Conservation (phyloP, 37 sponge, comb jelly and placozoan species). For the Theonella swinhoei region DNA sequence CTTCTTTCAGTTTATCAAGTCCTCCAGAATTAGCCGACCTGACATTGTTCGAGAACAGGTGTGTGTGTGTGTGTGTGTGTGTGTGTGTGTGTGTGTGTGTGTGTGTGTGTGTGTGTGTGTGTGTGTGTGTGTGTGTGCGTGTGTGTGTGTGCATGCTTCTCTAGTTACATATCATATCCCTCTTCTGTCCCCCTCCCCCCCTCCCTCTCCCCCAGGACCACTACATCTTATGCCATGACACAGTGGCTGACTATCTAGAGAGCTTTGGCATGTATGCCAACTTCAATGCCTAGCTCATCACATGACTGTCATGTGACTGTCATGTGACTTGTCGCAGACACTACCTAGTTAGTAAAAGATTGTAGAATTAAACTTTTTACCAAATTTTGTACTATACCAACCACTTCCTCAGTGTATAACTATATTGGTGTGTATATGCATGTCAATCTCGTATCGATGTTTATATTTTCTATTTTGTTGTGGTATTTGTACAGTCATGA, state of each 20-base stretch:
- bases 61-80: background rate
- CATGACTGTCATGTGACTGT: background rate
- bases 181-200: no score
- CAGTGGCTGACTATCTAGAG: conserved; percentile 52
- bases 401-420: background rate
- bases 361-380: no score
- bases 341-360: no score
- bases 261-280: conserved; percentile 38
- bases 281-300: background rate
- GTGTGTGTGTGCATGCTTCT: background rate
- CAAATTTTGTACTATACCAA: background rate
- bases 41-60: conserved; percentile 4
- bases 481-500: background rate
- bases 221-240: conserved; percentile 55
- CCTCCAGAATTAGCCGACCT: conserved; percentile 18
- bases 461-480: background rate
- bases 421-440: no score
- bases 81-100: background rate
- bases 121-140: background rate
- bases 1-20: conserved; percentile 20
- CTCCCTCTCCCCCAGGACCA: conserved; percentile 41
- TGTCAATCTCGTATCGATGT: no score
- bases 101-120: background rate
- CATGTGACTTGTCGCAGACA: background rate
- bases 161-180: background rate